Evolutionary conservation across 1,140 invertebrate genomes (phyloP).

Genomic region (Drosophila asahinai): DNA sequence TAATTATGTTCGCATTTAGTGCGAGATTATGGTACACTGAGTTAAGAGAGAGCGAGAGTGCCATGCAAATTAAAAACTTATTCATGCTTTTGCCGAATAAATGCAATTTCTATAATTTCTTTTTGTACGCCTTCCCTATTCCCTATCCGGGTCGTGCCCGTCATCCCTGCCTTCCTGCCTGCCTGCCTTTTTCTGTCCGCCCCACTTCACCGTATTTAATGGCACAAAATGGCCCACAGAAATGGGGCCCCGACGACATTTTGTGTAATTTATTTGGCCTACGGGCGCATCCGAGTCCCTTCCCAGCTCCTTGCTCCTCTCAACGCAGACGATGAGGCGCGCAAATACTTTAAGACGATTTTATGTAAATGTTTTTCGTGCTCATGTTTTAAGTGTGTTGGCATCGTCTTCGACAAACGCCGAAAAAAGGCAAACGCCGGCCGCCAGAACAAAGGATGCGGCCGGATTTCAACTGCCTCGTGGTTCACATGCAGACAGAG

Average conservation of each 20-base stretch:
- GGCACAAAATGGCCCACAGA: conserved; percentile 78
- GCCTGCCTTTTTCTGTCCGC: conserved; percentile 21
- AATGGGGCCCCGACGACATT: conserved; percentile 70
- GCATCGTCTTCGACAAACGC: conserved; percentile 49
- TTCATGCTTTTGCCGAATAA: conserved; percentile 53
- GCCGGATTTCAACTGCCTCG: conserved; percentile 36
- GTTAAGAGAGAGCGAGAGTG: conserved; percentile 20
- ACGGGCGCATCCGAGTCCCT: conserved; percentile 59
- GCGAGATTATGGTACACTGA: conserved; percentile 46
- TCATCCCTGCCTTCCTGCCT: background rate
- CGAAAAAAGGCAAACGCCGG: conserved; percentile 66
- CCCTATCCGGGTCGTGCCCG: background rate
- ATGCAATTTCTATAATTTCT: conserved; percentile 63
- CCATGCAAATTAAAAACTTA: conserved; percentile 70
- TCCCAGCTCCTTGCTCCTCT: background rate
- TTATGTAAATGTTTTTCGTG: conserved; percentile 83
- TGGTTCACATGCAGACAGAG: background rate
- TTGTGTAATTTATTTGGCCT: conserved; percentile 81
- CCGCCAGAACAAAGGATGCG: conserved; percentile 55
- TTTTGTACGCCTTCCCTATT: conserved; percentile 9
- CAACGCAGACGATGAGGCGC: conserved; percentile 67
- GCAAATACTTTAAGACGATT: conserved; percentile 83
- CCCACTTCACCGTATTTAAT: conserved; percentile 64
- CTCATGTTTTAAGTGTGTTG: conserved; percentile 84
- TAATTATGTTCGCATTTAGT: conserved; percentile 70